These are phyloP conservation scores for Tanytarsus gracilentus DNA, from an alignment of 2,888 invertebrate genomes.

Conservation along the genomic window DNA sequence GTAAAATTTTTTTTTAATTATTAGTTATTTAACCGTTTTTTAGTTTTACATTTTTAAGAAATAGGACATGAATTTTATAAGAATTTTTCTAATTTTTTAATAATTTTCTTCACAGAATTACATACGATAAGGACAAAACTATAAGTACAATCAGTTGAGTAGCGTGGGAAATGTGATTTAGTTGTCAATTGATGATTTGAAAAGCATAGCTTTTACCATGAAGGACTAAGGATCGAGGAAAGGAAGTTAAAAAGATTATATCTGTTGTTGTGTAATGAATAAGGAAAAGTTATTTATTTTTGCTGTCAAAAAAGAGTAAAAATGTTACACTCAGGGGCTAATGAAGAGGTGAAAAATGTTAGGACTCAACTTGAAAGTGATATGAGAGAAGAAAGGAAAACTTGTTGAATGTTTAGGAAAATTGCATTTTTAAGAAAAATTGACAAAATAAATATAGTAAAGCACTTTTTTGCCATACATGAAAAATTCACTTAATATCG, in stretches of 20 bases:
- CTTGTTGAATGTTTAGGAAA: not conserved
- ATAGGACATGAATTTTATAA: too few species aligned
- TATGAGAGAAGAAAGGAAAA: not conserved
- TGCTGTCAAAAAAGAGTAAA: too few species aligned
- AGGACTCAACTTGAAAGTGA: not conserved
- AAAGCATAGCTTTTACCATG: not conserved
- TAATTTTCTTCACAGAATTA: constrained; percentile 11
- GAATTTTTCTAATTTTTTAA: not conserved
- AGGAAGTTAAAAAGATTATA: not conserved
- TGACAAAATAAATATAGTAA: not conserved
- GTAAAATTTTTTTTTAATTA: not conserved
- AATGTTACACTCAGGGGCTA: constrained; percentile 22
- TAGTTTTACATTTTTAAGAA: too few species aligned
- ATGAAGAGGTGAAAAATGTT: not conserved
- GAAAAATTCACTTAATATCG: not conserved
- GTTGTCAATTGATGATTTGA: not conserved
- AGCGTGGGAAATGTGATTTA: not conserved
- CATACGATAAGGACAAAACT: constrained; percentile 22
- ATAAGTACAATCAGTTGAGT: constrained; percentile 23
- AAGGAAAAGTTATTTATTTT: constrained; percentile 3
- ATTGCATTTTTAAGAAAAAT: not conserved
- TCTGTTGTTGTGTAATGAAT: constrained; percentile 17
- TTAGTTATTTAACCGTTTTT: not conserved
- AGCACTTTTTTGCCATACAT: constrained; percentile 3
- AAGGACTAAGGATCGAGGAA: not conserved